phyloP scores from a whole-genome alignment of 2,888 invertebrate genomes.

The Acanthosoma haemorrhoidale region DNA sequence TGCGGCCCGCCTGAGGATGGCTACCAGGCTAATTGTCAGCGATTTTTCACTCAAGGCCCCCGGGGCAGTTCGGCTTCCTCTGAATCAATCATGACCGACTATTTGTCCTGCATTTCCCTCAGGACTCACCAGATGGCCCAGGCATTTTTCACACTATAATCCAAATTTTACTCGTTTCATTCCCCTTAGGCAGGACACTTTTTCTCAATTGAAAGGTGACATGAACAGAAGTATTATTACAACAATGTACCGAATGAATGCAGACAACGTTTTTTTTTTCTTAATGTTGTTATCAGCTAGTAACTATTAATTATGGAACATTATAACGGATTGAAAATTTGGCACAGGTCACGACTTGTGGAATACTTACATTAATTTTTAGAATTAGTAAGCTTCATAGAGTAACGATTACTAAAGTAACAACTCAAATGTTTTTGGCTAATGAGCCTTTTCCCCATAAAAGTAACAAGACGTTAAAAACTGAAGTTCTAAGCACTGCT shows the following conservation, averaged over 20 bases:
- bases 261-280: too few species aligned
- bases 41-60: constrained; percentile 7
- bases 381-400: too few species aligned
- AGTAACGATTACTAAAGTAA: too few species aligned
- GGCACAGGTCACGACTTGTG: too few species aligned
- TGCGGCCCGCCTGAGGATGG: neutral
- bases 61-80: constrained; percentile 13
- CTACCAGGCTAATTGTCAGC: constrained; percentile 3
- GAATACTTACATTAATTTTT: too few species aligned
- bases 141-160: neutral
- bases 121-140: neutral
- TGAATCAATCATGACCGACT: constrained; percentile 20
- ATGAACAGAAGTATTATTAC: neutral
- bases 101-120: constrained; percentile 25
- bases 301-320: too few species aligned
- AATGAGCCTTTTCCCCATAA: too few species aligned
- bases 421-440: too few species aligned
- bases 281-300: too few species aligned
- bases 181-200: neutral
- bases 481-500: too few species aligned
- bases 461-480: too few species aligned
- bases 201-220: neutral
- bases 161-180: neutral
- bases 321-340: too few species aligned
- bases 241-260: neutral